Conservation (phyloP, 1,140 invertebrate genomes). For the Plutomurus gul region DNA sequence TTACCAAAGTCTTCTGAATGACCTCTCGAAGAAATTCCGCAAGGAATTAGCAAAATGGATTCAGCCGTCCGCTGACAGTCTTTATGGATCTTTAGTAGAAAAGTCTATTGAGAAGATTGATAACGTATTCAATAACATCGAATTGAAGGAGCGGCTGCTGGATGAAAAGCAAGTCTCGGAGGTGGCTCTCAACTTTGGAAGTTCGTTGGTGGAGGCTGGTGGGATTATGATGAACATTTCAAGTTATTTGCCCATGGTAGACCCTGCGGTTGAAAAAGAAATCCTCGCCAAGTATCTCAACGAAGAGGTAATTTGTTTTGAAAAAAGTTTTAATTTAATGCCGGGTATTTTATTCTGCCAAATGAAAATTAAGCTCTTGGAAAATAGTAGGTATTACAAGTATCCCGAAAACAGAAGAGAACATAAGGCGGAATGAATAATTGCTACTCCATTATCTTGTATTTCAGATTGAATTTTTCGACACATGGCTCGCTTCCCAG, state of each 20-base stretch:
- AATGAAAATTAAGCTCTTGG: too few relatives aligned
- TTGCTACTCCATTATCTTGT: neutral
- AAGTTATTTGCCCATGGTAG: slow-evolving; percentile 37
- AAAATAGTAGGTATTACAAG: neutral
- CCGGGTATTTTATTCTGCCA: neutral
- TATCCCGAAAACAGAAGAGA: neutral
- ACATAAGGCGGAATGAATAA: neutral
- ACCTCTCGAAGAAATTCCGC: neutral
- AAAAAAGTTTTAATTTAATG: neutral
- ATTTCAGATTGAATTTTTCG: slow-evolving; percentile 40
- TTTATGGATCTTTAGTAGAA: neutral
- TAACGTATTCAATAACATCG: neutral
- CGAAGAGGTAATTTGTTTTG: slow-evolving; percentile 36
- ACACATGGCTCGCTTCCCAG: slow-evolving; percentile 36
- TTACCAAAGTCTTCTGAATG: slow-evolving; percentile 7
- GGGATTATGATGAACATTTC: slow-evolving; percentile 25
- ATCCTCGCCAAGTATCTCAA: slow-evolving; percentile 34
- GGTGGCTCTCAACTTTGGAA: slow-evolving; percentile 15
- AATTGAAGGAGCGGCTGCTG: neutral
- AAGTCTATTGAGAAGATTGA: slow-evolving; percentile 21
- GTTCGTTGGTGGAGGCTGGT: slow-evolving; percentile 14
- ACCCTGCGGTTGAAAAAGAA: slow-evolving; percentile 51
- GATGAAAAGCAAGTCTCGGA: neutral
- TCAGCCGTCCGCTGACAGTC: neutral
- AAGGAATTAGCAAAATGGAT: slow-evolving; percentile 4